Evolutionary conservation across 2,888 invertebrate genomes (phyloP), one percentile per base, ranked within the genome.

Genomic region (Tuta absoluta): DNA sequence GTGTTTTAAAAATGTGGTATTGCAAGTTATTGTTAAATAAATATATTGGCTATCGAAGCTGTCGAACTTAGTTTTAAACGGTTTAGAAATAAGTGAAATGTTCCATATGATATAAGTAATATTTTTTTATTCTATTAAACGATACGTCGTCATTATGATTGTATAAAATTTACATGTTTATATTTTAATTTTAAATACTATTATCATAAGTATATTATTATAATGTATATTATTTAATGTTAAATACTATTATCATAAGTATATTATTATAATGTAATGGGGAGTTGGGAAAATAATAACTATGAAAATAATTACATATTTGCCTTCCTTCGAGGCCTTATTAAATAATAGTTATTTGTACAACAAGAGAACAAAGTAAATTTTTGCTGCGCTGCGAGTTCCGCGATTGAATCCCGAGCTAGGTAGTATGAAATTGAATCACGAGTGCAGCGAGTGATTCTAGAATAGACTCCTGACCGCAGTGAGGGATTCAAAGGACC

Each of bases 121-220:
- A 45, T n/a, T 45, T n/a, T 37, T 45, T 45, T 17, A 41, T 11
- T 41, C 5, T n/a, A n/a, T 41, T 41, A 33, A 33, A 41, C 41
- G 8, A 14, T n/a, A n/a, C 41, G 41, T 41, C 41, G 41, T 41
- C 14, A 7, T 41, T 41, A 41, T 14, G 14, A 8, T 45, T n/a
- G 17, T 45, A 45, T 45, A 45, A 45, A 45, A 45, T 45, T 45
- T 45, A 45, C 45, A 45, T 45, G 45, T 45, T 45, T 45, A 45
- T 45, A 45, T 45, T 45, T 45, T 45, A 37, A 37, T 37, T 11
- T 37, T 11, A 8, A 37, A 37, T 37, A 37, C 37, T 37, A 37
- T 37, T 4, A 37, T n/a, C n/a, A n/a, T n/a, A n/a, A n/a, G n/a
- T n/a, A n/a, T n/a, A n/a, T n/a, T n/a, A n/a, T n/a, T n/a, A n/a